Evolutionary conservation across 2,113 vertebrate genomes (phyloP), one percentile per base, ranked within the genome.

Genomic region (Strigops habroptila): DNA sequence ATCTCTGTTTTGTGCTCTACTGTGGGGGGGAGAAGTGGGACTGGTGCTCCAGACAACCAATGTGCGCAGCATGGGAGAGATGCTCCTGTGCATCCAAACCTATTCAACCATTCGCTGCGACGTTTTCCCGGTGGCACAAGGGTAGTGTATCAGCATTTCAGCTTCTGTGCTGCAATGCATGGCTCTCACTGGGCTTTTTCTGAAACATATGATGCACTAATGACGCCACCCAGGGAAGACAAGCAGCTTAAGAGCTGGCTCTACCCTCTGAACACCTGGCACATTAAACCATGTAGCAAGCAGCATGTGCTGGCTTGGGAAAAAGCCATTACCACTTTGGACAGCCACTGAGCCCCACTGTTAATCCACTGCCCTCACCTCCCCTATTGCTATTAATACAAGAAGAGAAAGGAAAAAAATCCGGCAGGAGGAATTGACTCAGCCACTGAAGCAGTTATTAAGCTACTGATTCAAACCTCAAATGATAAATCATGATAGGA

Each of bases 231-330:
- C 93, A 88, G 91, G 94, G 87, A 74, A 95, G 95, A 88, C 93
- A 96, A 96, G 93, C 16, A 91, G 94, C 95, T 96, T 97, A 96
- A 96, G 95, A 93, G 82, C 79, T 97, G 95, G 88, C 93, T 96
- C 80, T 91, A 9, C 48, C 63, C 91, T 97, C 94, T 78, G 93
- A 90, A 93, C 93, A 93, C 91, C 88, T 95, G 94, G 90, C 92
- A 93, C 0, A 49, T 74, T 88, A 91, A 94, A 86, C 82, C 28
- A 3, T 24, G 73, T 16, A 64, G 88, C 55, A 75, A 96, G 92
- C 0, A 2, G 68, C 82, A 60, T 68, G 76, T 75, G 82, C 76
- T 83, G 57, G 82, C 79, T 94, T 95, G 94, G 93, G 91, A 91
- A 91, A 94, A 95, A 95, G 91, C 95, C 95, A 95, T 96, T 62